A percentile compares a stretch with the other conserved stretches of the same genome.
These are phyloP conservation scores for Ectemnius cavifrons DNA, from an alignment of 2,888 invertebrate genomes.

Conservation along the genomic window DNA sequence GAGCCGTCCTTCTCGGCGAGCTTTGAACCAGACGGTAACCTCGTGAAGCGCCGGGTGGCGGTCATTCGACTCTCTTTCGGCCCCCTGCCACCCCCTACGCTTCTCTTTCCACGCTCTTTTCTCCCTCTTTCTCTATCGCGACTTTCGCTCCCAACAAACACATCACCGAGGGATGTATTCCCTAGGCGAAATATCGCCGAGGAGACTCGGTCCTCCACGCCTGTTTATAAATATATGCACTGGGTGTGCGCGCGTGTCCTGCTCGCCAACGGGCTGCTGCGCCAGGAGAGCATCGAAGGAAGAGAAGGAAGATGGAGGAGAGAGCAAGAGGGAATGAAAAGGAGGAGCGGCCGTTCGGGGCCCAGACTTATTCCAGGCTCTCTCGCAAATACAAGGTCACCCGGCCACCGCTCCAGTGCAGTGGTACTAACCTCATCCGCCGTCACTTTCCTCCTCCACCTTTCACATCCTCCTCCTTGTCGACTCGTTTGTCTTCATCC, in stretches of 20 bases:
- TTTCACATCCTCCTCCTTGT: constrained; percentile 22
- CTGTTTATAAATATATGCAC: constrained; percentile 1
- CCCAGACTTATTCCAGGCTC: constrained; percentile 54
- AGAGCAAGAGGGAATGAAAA: constrained; percentile 24
- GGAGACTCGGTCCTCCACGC: not conserved
- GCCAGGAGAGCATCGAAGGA: constrained; percentile 25
- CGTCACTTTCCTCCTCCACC: constrained; percentile 22
- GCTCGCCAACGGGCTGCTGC: not conserved
- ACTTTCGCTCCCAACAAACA: no score
- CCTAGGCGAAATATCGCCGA: no score
- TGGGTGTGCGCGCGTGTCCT: not conserved
- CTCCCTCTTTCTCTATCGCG: not conserved
- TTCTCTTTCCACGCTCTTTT: constrained; percentile 10
- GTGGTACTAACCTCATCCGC: constrained; percentile 69
- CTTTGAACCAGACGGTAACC: constrained; percentile 56
- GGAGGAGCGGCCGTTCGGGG: constrained; percentile 49
- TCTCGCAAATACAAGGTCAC: constrained; percentile 73
- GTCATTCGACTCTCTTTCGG: constrained; percentile 54
- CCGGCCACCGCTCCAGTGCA: constrained; percentile 72
- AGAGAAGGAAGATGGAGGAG: constrained; percentile 4
- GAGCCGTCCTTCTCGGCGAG: constrained; percentile 52
- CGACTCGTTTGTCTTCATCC: not conserved
- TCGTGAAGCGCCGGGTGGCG: constrained; percentile 30
- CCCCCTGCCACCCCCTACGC: constrained; percentile 15
- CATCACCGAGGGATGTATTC: no score